These are phyloP conservation scores for Encarsia formosa DNA, from an alignment of 2,888 invertebrate genomes.

Conservation along the genomic window DNA sequence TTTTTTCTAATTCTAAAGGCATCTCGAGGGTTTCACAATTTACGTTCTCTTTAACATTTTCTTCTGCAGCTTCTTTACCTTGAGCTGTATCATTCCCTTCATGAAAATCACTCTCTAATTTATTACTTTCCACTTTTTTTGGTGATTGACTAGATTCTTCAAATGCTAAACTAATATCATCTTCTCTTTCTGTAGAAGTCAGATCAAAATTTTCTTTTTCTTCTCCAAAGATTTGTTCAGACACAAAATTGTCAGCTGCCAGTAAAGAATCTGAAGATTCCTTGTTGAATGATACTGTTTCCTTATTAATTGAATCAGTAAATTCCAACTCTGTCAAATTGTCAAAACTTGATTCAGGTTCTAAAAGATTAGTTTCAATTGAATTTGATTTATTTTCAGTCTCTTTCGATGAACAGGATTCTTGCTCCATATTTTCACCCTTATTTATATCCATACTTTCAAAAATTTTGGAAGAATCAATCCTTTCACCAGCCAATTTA, in stretches of 20 bases:
- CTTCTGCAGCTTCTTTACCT: neutral
- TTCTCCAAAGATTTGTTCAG: too few relatives aligned
- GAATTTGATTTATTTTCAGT: slow-evolving; percentile 1
- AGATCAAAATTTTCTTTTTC: neutral
- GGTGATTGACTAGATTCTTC: slow-evolving; percentile 20
- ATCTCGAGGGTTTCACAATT: neutral
- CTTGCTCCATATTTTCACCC: neutral
- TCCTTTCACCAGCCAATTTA: too few relatives aligned
- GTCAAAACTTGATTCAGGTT: too few relatives aligned
- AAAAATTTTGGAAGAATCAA: too few relatives aligned
- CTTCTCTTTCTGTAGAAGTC: slow-evolving; percentile 1
- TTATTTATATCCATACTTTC: neutral
- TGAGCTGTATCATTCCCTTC: neutral
- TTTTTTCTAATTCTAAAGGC: neutral
- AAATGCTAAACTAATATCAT: slow-evolving; percentile 13
- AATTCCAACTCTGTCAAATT: too few relatives aligned
- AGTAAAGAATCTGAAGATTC: too few relatives aligned
- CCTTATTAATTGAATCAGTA: too few relatives aligned
- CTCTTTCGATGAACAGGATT: slow-evolving; percentile 1
- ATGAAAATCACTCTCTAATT: neutral
- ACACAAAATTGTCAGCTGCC: too few relatives aligned
- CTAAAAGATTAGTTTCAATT: neutral
- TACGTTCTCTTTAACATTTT: neutral
- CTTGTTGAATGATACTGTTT: too few relatives aligned
- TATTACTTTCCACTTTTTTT: neutral